Base-by-base conservation (phyloP, 2,113 vertebrate species). In the Salvelinus fontinalis region DNA sequence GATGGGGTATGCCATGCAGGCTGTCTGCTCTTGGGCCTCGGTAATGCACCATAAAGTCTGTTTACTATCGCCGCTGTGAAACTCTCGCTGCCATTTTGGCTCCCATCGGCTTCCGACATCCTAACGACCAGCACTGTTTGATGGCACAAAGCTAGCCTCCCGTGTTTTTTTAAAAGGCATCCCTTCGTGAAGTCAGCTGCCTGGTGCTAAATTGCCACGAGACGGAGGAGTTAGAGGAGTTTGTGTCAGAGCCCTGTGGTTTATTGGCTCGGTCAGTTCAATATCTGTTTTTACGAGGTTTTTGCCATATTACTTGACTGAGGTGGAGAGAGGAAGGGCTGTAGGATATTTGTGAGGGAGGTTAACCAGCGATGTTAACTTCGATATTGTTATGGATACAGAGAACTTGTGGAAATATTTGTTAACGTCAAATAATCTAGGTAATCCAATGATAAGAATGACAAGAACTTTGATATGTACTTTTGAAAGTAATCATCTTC, bases 11-110 rank as follows among this genome's bases (percentile, higher is more conserved):
- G 16, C 51, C 51, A 54, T 54, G 16, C 39, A 44, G 79, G 78
- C 79, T 80, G 78, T 75, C 78, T 85, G 87, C 13, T 13, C 16
- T 9, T 64, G 60, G 20, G 60, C 76, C 49, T 80, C 82, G 39
- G 84, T 87, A 87, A 89, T 89, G 87, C 89, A 84, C 89, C 87
- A 90, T 90, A 90, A 91, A 88, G 88, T 89, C 85, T 91, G 87
- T 87, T 84, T 83, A 84, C 87, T 82, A 86, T 85, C 79, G 49
- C 86, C 80, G 85, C 82, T 71, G 82, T 84, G 77, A 83, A 89
- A 85, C 85, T 80, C 74, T 84, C 29, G 14, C 80, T 75, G 75
- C 73, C 74, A 76, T 78, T 74, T 73, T 77, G 76, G 75, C 82
- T 81, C 81, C 69, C 79, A 81, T 65, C 82, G 73, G 77, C 74